These are phyloP conservation scores for Drosophila orena DNA, from an alignment of 1,140 invertebrate species.

Conservation along the genomic window DNA sequence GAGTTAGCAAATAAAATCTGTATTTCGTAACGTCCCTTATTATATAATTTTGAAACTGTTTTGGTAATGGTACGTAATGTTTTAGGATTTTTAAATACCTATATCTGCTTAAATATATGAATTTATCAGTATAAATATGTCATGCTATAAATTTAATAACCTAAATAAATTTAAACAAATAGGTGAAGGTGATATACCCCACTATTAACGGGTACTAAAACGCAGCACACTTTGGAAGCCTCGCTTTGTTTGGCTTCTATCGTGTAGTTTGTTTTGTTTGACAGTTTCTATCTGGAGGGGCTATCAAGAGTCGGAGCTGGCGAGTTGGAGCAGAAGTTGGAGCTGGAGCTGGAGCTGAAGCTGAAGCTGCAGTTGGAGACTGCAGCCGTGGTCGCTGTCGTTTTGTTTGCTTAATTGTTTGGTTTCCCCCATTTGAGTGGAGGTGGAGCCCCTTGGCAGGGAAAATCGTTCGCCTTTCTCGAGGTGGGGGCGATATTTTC, in stretches of 20 bases:
- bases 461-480: slow-evolving; percentile 34
- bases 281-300: slow-evolving; percentile 68
- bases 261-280: slow-evolving; percentile 79
- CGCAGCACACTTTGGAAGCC: slow-evolving; percentile 70
- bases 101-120: too few species aligned
- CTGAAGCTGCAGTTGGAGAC: slow-evolving; percentile 8
- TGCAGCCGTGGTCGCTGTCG: slow-evolving; percentile 48
- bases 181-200: background rate
- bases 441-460: slow-evolving; percentile 23
- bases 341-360: slow-evolving; percentile 10
- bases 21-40: too few species aligned
- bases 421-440: slow-evolving; percentile 32
- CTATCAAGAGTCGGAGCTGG: slow-evolving; percentile 43
- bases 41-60: too few species aligned
- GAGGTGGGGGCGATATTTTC: slow-evolving; percentile 46
- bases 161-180: background rate
- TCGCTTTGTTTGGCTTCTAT: slow-evolving; percentile 59
- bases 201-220: slow-evolving; percentile 29
- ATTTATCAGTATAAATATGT: too few species aligned
- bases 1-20: too few species aligned
- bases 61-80: too few species aligned
- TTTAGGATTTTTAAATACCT: too few species aligned
- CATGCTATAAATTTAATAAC: background rate
- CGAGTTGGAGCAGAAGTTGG: slow-evolving; percentile 23
- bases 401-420: slow-evolving; percentile 78